Conservation (phyloP, 2,888 invertebrate genomes). For the Athalia circularis region DNA sequence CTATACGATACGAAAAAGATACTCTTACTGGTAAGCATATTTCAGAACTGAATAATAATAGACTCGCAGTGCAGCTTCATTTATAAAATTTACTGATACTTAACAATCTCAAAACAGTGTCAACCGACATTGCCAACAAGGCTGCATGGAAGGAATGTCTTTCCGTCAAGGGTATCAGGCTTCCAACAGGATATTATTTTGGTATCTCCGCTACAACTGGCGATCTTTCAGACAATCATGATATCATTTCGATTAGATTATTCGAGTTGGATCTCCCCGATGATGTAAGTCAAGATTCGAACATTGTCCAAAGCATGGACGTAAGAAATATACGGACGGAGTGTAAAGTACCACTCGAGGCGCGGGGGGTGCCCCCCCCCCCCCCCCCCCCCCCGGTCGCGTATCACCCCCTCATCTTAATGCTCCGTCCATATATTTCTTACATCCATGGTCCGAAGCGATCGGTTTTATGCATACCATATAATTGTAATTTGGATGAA, state of each 20-base stretch:
- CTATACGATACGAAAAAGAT: slow-evolving; percentile 94
- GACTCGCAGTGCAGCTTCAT: slow-evolving; percentile 23
- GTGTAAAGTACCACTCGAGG: too few species aligned
- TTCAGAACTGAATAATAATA: background rate
- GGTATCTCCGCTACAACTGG: slow-evolving; percentile 98
- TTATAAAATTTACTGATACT: background rate
- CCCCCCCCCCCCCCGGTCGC: too few species aligned
- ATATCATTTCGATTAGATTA: slow-evolving; percentile 92
- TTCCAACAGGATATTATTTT: slow-evolving; percentile 97
- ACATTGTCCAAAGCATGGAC: background rate
- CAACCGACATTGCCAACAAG: slow-evolving; percentile 93
- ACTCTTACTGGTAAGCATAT: slow-evolving; percentile 84
- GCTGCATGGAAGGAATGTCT: slow-evolving; percentile 97
- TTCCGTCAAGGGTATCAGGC: slow-evolving; percentile 88
- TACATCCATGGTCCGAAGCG: background rate
- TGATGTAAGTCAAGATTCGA: slow-evolving; percentile 74
- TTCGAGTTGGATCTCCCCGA: slow-evolving; percentile 91
- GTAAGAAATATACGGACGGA: too few species aligned
- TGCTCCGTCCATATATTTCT: too few species aligned
- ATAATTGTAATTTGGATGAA: too few species aligned
- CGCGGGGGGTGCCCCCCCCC: too few species aligned
- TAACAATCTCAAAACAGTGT: slow-evolving; percentile 78
- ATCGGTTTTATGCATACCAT: too few species aligned
- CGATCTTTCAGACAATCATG: slow-evolving; percentile 97
- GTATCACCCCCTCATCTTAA: too few species aligned